Percentiles rank a stretch among this genome's conserved stretches.
phyloP scores from a whole-genome alignment of 2,113 vertebrate genomes.

The Rhinogobius similis region DNA sequence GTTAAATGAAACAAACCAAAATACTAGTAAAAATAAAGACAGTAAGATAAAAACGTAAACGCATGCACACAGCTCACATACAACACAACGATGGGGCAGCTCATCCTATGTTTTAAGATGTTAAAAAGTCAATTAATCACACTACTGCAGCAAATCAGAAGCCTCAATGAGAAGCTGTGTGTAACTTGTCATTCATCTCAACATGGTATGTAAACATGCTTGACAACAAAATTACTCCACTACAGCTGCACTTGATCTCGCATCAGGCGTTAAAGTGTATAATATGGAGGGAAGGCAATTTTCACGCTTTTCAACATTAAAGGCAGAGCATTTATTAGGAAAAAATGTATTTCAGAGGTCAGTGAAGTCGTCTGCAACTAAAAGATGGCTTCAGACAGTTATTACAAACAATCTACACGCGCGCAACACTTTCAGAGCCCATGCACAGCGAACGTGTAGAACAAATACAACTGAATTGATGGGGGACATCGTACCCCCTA shows the following conservation, averaged over 20 bases:
- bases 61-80: neutral
- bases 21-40: neutral
- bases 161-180: slow-evolving; percentile 8
- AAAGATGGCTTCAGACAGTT: slow-evolving; percentile 9
- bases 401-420: slow-evolving; percentile 8
- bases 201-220: slow-evolving; percentile 23
- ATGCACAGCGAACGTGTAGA: neutral
- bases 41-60: neutral
- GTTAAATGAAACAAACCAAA: neutral
- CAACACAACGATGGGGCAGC: neutral
- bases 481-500: slow-evolving; percentile 14
- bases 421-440: neutral
- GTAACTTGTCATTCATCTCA: slow-evolving; percentile 13
- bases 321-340: slow-evolving; percentile 38
- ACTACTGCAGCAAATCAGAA: slow-evolving; percentile 11
- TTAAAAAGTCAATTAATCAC: neutral
- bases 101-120: neutral
- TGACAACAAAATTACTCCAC: slow-evolving; percentile 19
- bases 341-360: slow-evolving; percentile 21
- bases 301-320: slow-evolving; percentile 55
- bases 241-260: slow-evolving; percentile 16
- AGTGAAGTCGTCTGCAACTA: slow-evolving; percentile 22
- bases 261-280: neutral
- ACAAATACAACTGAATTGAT: slow-evolving; percentile 7
- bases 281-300: slow-evolving; percentile 18